A percentile compares a stretch with the other conserved stretches of the same genome.
Conservation (phyloP, 2,113 vertebrate species). For the Cheirogaleus medius region DNA sequence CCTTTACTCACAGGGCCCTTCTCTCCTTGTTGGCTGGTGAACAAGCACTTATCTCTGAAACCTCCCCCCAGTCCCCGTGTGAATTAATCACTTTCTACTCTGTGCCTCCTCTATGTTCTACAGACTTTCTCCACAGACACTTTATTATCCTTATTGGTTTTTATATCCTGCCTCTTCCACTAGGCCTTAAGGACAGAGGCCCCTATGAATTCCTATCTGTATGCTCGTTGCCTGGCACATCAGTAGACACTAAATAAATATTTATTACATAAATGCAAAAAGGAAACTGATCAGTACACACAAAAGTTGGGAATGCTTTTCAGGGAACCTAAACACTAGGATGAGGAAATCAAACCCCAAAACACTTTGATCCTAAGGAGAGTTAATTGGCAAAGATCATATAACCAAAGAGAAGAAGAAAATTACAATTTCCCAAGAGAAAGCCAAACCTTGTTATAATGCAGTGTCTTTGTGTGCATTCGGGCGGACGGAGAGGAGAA, state of each 20-base stretch:
- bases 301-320: neutral
- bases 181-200: neutral
- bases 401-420: conserved; percentile 38
- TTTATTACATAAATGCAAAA: conserved; percentile 45
- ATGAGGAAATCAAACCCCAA: conserved; percentile 31
- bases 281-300: neutral
- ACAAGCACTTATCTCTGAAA: neutral
- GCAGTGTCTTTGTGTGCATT: neutral
- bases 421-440: conserved; percentile 14
- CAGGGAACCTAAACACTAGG: neutral
- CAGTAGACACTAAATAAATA: neutral
- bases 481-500: neutral
- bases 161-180: neutral
- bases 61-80: too few relatives aligned
- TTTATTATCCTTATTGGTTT: neutral
- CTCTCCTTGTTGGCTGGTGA: neutral
- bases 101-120: neutral
- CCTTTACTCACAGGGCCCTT: neutral
- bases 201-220: neutral
- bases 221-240: neutral
- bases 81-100: neutral
- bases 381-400: conserved; percentile 41
- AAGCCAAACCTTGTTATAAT: conserved; percentile 12
- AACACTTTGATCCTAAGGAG: neutral
- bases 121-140: neutral